phyloP scores from a whole-genome alignment of 2,797 vertebrate species.

The Channa striata region DNA sequence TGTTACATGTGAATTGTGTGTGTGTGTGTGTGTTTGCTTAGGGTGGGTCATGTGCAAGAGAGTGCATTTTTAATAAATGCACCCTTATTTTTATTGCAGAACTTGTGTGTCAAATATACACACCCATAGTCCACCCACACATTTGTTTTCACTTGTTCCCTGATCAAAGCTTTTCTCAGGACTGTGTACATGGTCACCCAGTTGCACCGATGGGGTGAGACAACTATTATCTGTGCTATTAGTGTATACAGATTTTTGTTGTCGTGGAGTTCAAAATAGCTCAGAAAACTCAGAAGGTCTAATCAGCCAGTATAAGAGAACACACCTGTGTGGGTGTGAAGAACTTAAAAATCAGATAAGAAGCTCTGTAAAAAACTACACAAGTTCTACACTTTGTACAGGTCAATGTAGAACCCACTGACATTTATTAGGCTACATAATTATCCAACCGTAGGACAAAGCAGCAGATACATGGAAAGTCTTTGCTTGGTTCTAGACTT shows the following conservation, averaged over 20 bases:
- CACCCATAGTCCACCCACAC: slow-evolving; percentile 13
- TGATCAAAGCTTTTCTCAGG: neutral
- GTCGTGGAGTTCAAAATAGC: neutral
- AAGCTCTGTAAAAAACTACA: neutral
- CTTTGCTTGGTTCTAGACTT: neutral
- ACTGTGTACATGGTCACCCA: neutral
- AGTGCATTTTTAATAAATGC: slow-evolving; percentile 26
- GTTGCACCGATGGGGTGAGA: neutral
- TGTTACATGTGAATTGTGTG: slow-evolving; percentile 28
- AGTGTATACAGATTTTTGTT: neutral
- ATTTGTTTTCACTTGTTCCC: neutral
- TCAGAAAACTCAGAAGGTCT: neutral
- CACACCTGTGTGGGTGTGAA: neutral
- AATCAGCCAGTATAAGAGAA: neutral
- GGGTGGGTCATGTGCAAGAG: neutral
- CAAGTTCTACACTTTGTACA: too few relatives aligned
- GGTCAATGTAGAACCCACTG: too few relatives aligned
- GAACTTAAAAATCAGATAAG: neutral
- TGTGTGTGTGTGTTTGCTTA: slow-evolving; percentile 24
- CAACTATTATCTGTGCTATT: neutral
- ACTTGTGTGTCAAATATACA: slow-evolving; percentile 11
- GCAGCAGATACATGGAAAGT: neutral
- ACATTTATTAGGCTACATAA: too few relatives aligned
- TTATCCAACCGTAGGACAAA: neutral
- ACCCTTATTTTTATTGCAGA: slow-evolving; percentile 15